Conservation (phyloP, 2,888 invertebrate species). For the Euproctis similis region DNA sequence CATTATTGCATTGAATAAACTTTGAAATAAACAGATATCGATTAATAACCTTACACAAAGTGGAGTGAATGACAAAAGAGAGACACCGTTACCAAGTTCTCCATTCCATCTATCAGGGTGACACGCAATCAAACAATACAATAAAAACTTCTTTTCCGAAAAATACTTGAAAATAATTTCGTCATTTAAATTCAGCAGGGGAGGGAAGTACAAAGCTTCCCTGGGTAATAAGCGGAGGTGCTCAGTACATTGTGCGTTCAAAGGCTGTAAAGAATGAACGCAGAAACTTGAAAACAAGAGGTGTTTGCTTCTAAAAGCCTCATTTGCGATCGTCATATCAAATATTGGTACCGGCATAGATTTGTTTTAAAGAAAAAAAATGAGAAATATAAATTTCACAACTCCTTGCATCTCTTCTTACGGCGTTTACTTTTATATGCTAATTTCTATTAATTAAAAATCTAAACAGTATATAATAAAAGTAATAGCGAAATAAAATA, state of each 20-base stretch:
- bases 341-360: too few relatives aligned
- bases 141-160: conserved; percentile 72
- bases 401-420: too few relatives aligned
- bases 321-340: conserved; percentile 5
- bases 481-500: too few relatives aligned
- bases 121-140: conserved; percentile 76
- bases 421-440: too few relatives aligned
- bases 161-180: conserved; percentile 75
- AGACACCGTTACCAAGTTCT: conserved; percentile 59
- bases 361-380: too few relatives aligned
- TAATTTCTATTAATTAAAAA: too few relatives aligned
- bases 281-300: conserved; percentile 41
- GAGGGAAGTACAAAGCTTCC: conserved; percentile 59
- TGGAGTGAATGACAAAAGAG: conserved; percentile 53
- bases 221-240: conserved; percentile 58
- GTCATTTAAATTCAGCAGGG: conserved; percentile 73
- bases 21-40: conserved; percentile 69
- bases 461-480: too few relatives aligned
- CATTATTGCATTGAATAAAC: conserved; percentile 46
- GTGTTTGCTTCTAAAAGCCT: conserved; percentile 38
- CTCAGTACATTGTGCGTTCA: conserved; percentile 48
- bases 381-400: too few relatives aligned
- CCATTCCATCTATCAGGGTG: conserved; percentile 71
- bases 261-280: conserved; percentile 49
- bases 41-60: conserved; percentile 51